Conservation (phyloP, 92 coral and sea anemone species). For the Epizoanthus stellaris region DNA sequence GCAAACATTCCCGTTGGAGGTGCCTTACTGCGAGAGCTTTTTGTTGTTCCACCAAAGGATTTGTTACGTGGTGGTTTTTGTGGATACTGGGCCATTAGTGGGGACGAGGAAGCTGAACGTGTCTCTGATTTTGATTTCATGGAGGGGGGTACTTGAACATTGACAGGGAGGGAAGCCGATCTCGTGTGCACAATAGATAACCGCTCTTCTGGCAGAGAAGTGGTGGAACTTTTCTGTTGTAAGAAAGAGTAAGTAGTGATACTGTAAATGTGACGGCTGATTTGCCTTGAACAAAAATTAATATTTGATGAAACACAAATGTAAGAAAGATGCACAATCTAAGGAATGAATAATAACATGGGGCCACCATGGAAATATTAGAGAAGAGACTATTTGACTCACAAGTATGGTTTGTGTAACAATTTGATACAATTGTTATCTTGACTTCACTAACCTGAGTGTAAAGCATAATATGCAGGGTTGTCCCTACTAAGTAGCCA, state of each 20-base stretch:
- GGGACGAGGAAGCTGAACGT: constrained; percentile 48
- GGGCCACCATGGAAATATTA: too few relatives aligned
- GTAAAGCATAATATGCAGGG: too few relatives aligned
- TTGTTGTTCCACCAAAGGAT: constrained; percentile 68
- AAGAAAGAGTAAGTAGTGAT: neutral
- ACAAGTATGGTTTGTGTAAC: too few relatives aligned
- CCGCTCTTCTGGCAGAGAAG: constrained; percentile 44
- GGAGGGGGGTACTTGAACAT: constrained; percentile 44
- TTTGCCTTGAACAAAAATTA: too few relatives aligned
- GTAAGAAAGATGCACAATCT: too few relatives aligned
- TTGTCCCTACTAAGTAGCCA: too few relatives aligned
- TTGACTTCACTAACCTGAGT: too few relatives aligned
- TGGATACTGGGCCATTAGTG: constrained; percentile 33
- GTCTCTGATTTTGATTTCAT: constrained; percentile 25
- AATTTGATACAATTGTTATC: too few relatives aligned
- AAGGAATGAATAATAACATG: too few relatives aligned
- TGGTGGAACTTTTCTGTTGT: constrained; percentile 22
- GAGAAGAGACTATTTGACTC: too few relatives aligned
- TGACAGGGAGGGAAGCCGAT: constrained; percentile 76
- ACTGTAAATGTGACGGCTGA: too few relatives aligned
- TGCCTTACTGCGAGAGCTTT: constrained; percentile 42
- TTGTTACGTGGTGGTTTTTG: constrained; percentile 68
- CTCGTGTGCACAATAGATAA: constrained; percentile 50
- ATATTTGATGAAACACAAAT: too few relatives aligned
- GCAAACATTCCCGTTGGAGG: constrained; percentile 65